Evolutionary conservation across 2,797 vertebrate species (phyloP).

Genomic region (Ptychobarbus kaznakovi): DNA sequence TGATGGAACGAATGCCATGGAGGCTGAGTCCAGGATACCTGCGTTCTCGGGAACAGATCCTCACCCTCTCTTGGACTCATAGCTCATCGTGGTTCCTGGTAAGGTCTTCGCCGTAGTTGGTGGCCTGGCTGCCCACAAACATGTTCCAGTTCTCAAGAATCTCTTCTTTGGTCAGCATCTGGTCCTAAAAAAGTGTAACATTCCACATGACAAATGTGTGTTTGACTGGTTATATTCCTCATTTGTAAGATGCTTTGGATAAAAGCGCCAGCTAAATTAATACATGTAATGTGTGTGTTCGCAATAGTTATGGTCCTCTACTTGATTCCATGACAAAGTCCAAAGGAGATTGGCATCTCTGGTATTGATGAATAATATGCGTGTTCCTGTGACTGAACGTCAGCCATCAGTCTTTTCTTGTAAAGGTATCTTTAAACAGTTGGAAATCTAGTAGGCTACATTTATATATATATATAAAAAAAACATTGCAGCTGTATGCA

Average conservation of each 20-base stretch:
- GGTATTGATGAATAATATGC: neutral
- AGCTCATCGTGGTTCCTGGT: conserved; percentile 94
- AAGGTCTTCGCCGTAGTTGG: conserved; percentile 97
- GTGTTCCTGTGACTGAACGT: neutral
- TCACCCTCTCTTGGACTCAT: conserved; percentile 72
- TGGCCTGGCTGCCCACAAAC: conserved; percentile 98
- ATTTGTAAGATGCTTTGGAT: neutral
- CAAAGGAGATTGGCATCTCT: neutral
- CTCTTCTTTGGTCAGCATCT: conserved; percentile 92
- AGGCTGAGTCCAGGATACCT: neutral
- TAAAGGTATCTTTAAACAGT: too few relatives aligned
- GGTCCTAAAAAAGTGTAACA: conserved; percentile 78
- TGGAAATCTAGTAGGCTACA: too few relatives aligned
- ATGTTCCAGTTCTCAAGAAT: conserved; percentile 99
- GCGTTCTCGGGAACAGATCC: neutral
- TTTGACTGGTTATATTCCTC: neutral
- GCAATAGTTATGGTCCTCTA: neutral
- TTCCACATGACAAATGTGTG: neutral
- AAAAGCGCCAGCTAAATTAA: neutral
- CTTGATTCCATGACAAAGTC: neutral
- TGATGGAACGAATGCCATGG: neutral
- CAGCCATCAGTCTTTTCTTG: neutral
- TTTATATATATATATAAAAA: too few relatives aligned
- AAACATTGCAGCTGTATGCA: too few relatives aligned
- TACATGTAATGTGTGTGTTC: neutral